Evolutionary conservation across 2,888 invertebrate species (phyloP).

Genomic region (Portevinia maculata): DNA sequence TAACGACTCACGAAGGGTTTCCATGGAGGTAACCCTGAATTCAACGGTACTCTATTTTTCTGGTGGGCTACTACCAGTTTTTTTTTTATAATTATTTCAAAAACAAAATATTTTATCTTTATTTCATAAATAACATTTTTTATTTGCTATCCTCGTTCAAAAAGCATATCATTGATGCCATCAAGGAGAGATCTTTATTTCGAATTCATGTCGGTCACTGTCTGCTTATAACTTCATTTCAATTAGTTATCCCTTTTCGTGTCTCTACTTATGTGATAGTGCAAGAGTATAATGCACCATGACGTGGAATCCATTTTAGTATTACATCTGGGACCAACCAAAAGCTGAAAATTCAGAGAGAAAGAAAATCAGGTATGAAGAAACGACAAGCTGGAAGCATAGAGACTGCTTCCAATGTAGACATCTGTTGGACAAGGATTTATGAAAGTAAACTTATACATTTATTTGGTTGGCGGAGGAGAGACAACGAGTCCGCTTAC

Average conservation of each 20-base stretch:
- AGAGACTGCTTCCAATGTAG: constrained; percentile 52
- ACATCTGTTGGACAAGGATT: constrained; percentile 73
- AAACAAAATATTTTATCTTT: too few relatives aligned
- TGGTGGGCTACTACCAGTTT: too few relatives aligned
- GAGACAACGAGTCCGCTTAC: background rate
- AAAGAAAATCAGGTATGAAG: background rate
- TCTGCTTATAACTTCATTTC: constrained; percentile 60
- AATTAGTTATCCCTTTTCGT: constrained; percentile 48
- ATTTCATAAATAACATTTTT: too few relatives aligned
- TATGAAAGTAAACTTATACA: constrained; percentile 72
- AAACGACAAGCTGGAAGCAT: background rate
- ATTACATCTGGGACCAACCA: constrained; percentile 70
- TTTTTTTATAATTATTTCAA: too few relatives aligned
- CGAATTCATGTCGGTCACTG: constrained; percentile 63
- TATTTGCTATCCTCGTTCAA: background rate
- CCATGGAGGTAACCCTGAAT: too few relatives aligned
- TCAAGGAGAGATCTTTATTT: constrained; percentile 27
- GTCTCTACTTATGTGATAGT: constrained; percentile 34
- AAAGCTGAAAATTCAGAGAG: constrained; percentile 37
- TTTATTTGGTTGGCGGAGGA: constrained; percentile 56
- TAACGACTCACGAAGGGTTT: too few relatives aligned
- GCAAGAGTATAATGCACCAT: constrained; percentile 58
- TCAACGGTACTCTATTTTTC: too few relatives aligned
- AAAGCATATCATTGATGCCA: constrained; percentile 43
- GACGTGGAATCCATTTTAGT: constrained; percentile 70